These are phyloP conservation scores for Aphidoletes aphidimyza DNA, from an alignment of 2,888 invertebrate genomes.

Conservation along the genomic window DNA sequence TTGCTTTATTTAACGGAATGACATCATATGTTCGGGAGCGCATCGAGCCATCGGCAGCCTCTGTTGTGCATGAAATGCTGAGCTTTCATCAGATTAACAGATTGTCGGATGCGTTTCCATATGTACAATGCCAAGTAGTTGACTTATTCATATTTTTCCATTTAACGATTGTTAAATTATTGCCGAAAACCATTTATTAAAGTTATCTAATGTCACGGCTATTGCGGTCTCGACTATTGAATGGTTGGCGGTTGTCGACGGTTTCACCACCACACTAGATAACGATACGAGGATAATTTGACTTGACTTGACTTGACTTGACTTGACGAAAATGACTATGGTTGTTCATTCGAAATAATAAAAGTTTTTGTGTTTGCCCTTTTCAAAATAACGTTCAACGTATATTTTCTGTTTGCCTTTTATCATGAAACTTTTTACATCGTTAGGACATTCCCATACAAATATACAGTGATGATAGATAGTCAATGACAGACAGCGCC, in stretches of 20 bases:
- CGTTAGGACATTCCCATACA: too few relatives aligned
- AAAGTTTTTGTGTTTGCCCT: not conserved
- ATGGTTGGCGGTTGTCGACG: not conserved
- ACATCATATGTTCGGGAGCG: not conserved
- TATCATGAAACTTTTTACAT: too few relatives aligned
- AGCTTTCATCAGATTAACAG: not conserved
- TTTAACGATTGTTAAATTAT: conserved; percentile 22
- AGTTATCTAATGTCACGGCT: conserved; percentile 33
- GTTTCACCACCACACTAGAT: too few relatives aligned
- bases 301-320: not conserved
- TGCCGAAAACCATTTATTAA: not conserved
- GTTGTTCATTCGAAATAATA: conserved; percentile 1
- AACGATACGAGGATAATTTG: too few relatives aligned
- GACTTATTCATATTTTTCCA: not conserved
- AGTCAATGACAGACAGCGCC: too few relatives aligned
- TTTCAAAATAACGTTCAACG: too few relatives aligned
- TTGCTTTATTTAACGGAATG: not conserved
- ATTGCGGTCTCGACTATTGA: not conserved
- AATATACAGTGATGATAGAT: too few relatives aligned
- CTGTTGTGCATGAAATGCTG: not conserved
- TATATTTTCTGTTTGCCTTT: too few relatives aligned
- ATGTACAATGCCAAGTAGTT: not conserved
- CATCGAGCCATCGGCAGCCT: not conserved
- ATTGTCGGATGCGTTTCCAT: not conserved
- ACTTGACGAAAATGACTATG: not conserved